Base-by-base conservation (phyloP, 1,140 invertebrate species). In the Drosophila orosa region DNA sequence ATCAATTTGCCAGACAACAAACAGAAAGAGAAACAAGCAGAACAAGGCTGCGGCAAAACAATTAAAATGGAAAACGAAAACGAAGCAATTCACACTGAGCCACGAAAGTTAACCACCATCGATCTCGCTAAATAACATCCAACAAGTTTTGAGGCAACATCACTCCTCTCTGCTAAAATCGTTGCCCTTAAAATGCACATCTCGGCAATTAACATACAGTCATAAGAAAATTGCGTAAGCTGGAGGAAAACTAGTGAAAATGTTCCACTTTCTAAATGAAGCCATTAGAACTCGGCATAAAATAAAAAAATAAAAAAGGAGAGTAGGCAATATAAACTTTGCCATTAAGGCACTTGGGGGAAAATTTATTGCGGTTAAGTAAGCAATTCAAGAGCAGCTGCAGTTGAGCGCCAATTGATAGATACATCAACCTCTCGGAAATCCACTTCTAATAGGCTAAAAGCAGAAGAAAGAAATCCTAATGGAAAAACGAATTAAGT, bases 151-250 rank as follows among this genome's bases (percentile, higher is more conserved):
- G 31, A 25, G 19, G 37, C 24, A 75, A 45, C 5, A 22, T 33
- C 19, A 24, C 54, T 61, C 40, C 44, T 50, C 58, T 45, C 47
- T 50, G 78, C 54, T 86, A 86, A 86, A 62, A 48, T 45, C 13
- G 55, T 74, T 78, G 68, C 58, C 69, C 78, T 79, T 40, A 37
- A 42, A 50, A 42, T 47, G 33, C 29, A 40, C 72, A 74, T 39
- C 80, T 40, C 59, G 27, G 12, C 60, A 86, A 86, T 86, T 86
- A 86, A 57, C 83, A 62, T 12, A 8, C 57, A 44, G 15, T 59
- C 75, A 24, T 54, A 62, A 60, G 19, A 45, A 3, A 25, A 55
- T 87, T 82, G 15, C 78, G 60, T 57, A 67, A 67, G 56, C 24
- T 25, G 8, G 0, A 6, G 17, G 17, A 15, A 33, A 52, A 9